A percentile compares a stretch with the other conserved stretches of the same genome.
Evolutionary conservation across 2,113 vertebrate species (phyloP).

Genomic region (Mandrillus leucophaeus): DNA sequence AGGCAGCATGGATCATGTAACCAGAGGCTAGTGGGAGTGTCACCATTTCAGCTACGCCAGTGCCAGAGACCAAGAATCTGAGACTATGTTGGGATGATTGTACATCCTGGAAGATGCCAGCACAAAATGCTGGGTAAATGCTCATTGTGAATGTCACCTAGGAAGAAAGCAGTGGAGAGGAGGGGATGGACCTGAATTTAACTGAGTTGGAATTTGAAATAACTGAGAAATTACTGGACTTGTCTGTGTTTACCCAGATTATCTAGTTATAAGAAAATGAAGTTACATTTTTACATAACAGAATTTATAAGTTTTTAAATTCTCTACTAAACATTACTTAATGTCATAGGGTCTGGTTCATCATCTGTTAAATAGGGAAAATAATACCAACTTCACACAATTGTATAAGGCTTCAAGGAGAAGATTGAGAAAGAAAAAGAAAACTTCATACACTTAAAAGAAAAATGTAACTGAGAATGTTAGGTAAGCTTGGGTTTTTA

Average conservation of each 20-base stretch:
- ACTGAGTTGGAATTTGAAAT: background rate
- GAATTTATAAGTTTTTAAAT: background rate
- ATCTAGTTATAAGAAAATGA: slow-evolving; percentile 9
- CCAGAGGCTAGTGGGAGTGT: background rate
- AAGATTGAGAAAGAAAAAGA: background rate
- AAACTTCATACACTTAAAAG: background rate
- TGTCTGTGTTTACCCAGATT: background rate
- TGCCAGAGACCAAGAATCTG: background rate
- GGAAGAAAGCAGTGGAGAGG: background rate
- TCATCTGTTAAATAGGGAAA: background rate
- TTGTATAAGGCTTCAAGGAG: background rate
- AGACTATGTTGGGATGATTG: background rate
- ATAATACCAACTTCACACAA: background rate
- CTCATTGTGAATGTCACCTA: background rate
- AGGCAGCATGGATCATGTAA: background rate
- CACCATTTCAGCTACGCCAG: background rate
- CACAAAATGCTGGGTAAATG: background rate
- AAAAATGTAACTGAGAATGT: slow-evolving; percentile 15
- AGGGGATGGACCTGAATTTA: background rate
- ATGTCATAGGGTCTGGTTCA: background rate
- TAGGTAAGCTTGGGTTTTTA: slow-evolving; percentile 7
- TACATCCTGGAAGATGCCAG: background rate
- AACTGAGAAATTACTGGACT: slow-evolving; percentile 5
- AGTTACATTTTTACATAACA: background rate
- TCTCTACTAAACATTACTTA: background rate